Evolutionary conservation across 92 coral and sea anemone genomes (phyloP).

Genomic region (Palythoa grandiflora): DNA sequence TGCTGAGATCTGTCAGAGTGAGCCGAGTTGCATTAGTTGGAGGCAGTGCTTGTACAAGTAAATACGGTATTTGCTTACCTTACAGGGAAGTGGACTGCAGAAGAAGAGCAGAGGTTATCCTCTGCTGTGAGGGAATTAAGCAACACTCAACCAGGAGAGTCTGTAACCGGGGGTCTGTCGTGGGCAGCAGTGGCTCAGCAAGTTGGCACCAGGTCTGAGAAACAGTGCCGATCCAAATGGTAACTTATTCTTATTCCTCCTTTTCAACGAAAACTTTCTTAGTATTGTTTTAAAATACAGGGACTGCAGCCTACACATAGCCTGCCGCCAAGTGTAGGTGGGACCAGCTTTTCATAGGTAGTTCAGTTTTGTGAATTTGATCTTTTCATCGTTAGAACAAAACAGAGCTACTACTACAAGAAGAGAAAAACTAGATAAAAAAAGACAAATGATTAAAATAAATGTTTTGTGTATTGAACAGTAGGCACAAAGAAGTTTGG

Average conservation of each 20-base stretch:
- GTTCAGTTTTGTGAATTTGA: no score
- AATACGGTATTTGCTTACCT: not conserved
- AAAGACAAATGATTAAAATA: no score
- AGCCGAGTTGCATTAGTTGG: not conserved
- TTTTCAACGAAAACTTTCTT: not conserved
- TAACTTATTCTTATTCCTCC: slow-evolving; percentile 24
- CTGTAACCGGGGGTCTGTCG: slow-evolving; percentile 89
- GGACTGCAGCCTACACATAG: no score
- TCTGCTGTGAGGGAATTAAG: slow-evolving; percentile 90
- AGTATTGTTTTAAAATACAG: not conserved
- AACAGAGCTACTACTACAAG: no score
- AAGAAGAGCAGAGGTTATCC: slow-evolving; percentile 91
- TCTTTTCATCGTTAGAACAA: no score
- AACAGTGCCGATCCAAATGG: slow-evolving; percentile 99
- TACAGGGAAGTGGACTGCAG: slow-evolving; percentile 93
- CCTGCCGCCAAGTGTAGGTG: no score
- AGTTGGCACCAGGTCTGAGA: slow-evolving; percentile 96
- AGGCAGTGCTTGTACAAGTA: not conserved
- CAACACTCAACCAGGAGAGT: slow-evolving; percentile 79
- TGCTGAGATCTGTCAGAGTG: no score
- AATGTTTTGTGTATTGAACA: no score
- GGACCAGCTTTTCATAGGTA: no score
- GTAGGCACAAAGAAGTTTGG: no score
- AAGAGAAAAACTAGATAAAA: no score
- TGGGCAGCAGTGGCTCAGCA: slow-evolving; percentile 93